phyloP scores from a whole-genome alignment of 2,797 vertebrate genomes.

The Falco novaeseelandiae region DNA sequence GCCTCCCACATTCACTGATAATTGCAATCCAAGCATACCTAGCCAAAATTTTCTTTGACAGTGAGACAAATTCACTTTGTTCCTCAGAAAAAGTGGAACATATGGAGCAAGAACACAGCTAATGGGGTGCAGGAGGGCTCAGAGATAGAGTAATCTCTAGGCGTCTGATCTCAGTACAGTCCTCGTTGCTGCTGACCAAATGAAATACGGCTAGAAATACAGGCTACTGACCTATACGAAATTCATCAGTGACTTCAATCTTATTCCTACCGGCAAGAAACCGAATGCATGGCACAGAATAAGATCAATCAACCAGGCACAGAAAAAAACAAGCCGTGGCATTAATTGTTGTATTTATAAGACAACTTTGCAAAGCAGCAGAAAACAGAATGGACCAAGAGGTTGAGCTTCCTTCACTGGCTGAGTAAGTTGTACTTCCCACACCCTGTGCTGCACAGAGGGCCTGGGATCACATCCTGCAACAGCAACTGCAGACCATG shows the following conservation, averaged over 20 bases:
- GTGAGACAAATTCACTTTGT: neutral
- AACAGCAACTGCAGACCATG: neutral
- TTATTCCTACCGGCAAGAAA: neutral
- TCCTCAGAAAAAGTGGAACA: neutral
- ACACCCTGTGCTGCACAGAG: neutral
- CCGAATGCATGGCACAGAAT: neutral
- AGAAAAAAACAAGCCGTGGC: neutral
- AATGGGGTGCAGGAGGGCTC: neutral
- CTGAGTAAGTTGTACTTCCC: neutral
- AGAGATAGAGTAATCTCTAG: neutral
- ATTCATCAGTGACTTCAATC: neutral
- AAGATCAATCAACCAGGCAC: neutral
- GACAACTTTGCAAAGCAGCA: neutral
- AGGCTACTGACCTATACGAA: neutral
- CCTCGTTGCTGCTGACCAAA: neutral
- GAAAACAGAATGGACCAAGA: neutral
- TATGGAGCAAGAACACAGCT: neutral
- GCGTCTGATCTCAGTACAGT: neutral
- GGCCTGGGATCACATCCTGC: neutral
- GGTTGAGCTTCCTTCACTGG: neutral
- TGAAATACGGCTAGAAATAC: neutral
- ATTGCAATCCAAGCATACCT: neutral
- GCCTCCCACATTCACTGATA: neutral
- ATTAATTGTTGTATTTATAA: neutral
- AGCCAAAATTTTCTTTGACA: neutral